Conservation (phyloP, 2,888 invertebrate species). For the Dexiosoma caninum region DNA sequence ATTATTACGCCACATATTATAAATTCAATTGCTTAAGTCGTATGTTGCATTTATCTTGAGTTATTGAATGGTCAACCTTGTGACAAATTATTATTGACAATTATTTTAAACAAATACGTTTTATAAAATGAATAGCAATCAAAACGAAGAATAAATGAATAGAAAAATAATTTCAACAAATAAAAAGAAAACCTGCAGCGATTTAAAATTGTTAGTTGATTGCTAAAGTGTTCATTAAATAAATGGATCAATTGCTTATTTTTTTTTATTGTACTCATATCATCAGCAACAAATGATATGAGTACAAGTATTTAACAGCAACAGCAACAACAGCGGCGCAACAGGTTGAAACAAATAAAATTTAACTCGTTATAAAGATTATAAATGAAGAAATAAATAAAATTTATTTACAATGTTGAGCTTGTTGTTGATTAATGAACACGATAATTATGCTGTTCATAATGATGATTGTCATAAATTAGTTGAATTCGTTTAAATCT, state of each 20-base stretch:
- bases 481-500: conserved; percentile 46
- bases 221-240: conserved; percentile 39
- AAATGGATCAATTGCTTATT: conserved; percentile 43
- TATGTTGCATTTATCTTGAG: neutral
- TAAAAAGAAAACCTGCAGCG: conserved; percentile 38
- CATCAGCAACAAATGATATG: conserved; percentile 23
- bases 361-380: conserved; percentile 13
- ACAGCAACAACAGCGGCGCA: neutral
- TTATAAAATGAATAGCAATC: neutral
- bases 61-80: neutral
- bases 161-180: neutral
- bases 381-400: conserved; percentile 33
- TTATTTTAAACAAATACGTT: conserved; percentile 14
- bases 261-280: neutral
- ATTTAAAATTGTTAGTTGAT: conserved; percentile 23
- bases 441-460: conserved; percentile 20
- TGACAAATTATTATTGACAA: neutral
- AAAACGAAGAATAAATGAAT: conserved; percentile 10
- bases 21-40: neutral
- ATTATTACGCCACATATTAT: neutral
- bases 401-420: conserved; percentile 30
- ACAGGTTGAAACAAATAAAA: conserved; percentile 15
- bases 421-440: conserved; percentile 40
- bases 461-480: conserved; percentile 33
- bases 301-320: conserved; percentile 3